These are phyloP conservation scores for Agapostemon virescens DNA, from an alignment of 2,888 invertebrate genomes.

Conservation along the genomic window DNA sequence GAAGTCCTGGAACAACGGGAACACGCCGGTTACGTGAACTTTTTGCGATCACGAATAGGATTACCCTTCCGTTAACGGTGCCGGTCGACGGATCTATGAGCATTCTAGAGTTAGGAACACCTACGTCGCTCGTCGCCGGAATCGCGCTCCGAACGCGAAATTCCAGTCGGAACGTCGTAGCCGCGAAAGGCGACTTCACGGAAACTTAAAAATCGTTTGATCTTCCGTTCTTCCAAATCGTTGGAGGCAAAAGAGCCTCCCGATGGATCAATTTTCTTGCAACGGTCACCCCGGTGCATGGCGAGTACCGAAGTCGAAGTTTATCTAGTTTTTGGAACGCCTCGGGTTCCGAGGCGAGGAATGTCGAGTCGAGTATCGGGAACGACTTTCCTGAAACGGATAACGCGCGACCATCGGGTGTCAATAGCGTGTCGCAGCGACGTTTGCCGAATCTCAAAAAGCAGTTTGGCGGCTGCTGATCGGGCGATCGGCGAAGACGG, in stretches of 20 bases:
- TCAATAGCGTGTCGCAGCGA: background rate
- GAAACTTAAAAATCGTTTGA: background rate
- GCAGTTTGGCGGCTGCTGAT: too few relatives aligned
- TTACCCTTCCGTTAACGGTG: background rate
- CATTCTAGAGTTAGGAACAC: background rate
- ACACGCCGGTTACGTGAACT: constrained; percentile 4
- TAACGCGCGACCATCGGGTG: background rate
- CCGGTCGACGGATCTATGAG: background rate
- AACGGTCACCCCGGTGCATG: too few relatives aligned
- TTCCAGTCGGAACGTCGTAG: background rate
- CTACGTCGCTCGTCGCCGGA: background rate
- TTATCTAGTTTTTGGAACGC: background rate
- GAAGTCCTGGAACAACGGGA: constrained; percentile 5
- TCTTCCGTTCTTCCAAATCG: too few relatives aligned
- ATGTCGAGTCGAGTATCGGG: background rate
- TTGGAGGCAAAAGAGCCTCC: too few relatives aligned
- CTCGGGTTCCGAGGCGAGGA: background rate
- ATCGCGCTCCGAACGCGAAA: background rate
- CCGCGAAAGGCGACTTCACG: background rate
- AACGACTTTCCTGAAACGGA: background rate
- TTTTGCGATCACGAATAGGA: constrained; percentile 11
- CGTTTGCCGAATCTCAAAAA: background rate
- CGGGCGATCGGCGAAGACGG: too few relatives aligned
- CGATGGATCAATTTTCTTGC: too few relatives aligned
- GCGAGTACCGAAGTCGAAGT: too few relatives aligned